Evolutionary conservation across 2,888 invertebrate species (phyloP).

Genomic region (Agrilus biguttatus): DNA sequence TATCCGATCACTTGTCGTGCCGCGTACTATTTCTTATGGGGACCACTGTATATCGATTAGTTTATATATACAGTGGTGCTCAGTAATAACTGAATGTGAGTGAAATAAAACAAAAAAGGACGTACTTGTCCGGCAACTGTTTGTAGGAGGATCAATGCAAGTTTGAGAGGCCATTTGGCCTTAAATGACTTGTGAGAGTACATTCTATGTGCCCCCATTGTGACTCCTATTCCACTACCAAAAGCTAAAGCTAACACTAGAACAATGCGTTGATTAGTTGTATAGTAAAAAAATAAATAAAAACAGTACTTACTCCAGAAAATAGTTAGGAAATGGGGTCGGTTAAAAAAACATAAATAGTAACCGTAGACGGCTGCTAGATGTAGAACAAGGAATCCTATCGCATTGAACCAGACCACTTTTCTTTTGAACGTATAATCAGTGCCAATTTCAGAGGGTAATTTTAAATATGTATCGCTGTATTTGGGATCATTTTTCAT

Average conservation of each 20-base stretch:
- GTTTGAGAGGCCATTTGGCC: constrained; percentile 45
- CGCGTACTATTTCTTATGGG: constrained; percentile 20
- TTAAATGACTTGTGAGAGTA: constrained; percentile 70
- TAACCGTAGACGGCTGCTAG: constrained; percentile 35
- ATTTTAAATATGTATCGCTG: constrained; percentile 13
- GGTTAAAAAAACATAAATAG: constrained; percentile 16
- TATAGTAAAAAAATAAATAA: not conserved
- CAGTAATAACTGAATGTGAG: not conserved
- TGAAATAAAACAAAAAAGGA: constrained; percentile 2
- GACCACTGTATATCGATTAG: constrained; percentile 4
- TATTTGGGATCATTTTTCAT: not conserved
- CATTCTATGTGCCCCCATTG: constrained; percentile 67
- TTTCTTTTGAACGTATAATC: constrained; percentile 34
- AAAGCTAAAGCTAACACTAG: constrained; percentile 13
- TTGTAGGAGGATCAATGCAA: constrained; percentile 48
- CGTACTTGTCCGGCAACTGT: constrained; percentile 65
- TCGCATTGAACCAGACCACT: constrained; percentile 47
- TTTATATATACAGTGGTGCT: too few species aligned
- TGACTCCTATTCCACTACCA: constrained; percentile 44
- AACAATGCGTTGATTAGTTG: not conserved
- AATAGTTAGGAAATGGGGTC: constrained; percentile 19
- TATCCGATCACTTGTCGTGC: constrained; percentile 5
- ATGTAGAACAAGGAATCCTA: constrained; percentile 44
- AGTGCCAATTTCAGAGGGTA: constrained; percentile 34
- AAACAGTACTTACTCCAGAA: constrained; percentile 28